These are phyloP conservation scores for Phrynosoma blainvillii DNA, from an alignment of 2,113 vertebrate genomes.

Conservation along the genomic window DNA sequence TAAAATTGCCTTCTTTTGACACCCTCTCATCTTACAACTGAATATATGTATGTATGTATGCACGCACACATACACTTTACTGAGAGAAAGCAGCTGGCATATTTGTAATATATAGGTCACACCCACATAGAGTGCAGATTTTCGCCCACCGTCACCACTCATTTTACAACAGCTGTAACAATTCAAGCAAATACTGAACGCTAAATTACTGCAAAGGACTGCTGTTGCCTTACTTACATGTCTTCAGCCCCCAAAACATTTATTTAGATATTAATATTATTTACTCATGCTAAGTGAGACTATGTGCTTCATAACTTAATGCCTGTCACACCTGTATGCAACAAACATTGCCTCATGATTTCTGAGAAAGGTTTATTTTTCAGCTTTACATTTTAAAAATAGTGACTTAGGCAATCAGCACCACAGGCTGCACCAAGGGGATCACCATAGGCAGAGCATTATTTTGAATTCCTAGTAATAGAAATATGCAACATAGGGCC, in stretches of 20 bases:
- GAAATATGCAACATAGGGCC: too few species aligned
- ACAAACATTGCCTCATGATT: constrained; percentile 33
- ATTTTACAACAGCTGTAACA: constrained; percentile 67
- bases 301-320: constrained; percentile 11
- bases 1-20: constrained; percentile 62
- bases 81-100: constrained; percentile 74
- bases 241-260: not conserved
- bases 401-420: not conserved
- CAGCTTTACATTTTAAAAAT: constrained; percentile 2
- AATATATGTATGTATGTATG: not conserved
- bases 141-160: constrained; percentile 49
- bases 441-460: too few species aligned
- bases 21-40: constrained; percentile 56
- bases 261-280: not conserved
- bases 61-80: constrained; percentile 27
- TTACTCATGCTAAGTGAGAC: not conserved
- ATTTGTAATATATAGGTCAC: constrained; percentile 68
- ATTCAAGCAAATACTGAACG: constrained; percentile 54
- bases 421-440: not conserved
- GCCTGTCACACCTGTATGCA: constrained; percentile 44
- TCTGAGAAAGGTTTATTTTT: constrained; percentile 46
- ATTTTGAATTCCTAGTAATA: too few species aligned
- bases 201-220: constrained; percentile 46
- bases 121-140: constrained; percentile 58
- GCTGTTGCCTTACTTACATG: constrained; percentile 32